Evolutionary conservation across 1,140 invertebrate genomes (phyloP).

Genomic region (Halotydeus destructor): DNA sequence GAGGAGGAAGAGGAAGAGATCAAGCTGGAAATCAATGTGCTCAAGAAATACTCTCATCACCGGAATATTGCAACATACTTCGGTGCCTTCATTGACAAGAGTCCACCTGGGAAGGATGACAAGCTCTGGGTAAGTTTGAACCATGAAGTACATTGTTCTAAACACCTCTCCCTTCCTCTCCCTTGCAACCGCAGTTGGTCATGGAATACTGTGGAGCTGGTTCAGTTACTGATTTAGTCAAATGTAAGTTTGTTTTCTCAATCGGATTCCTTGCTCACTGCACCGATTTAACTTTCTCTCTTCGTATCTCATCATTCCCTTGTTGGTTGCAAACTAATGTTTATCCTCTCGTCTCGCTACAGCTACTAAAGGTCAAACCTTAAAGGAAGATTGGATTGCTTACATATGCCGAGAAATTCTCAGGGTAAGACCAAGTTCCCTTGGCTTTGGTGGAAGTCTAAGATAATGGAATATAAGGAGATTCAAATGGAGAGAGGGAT

Average conservation of each 20-base stretch:
- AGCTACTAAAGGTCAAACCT: conserved; percentile 81
- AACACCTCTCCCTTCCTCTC: conserved; percentile 8
- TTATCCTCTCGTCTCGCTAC: conserved; percentile 16
- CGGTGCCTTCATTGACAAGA: conserved; percentile 98
- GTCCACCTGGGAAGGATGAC: conserved; percentile 94
- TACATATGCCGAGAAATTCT: conserved; percentile 96
- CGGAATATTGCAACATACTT: conserved; percentile 99
- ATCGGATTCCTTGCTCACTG: neutral
- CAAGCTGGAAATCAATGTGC: conserved; percentile 96
- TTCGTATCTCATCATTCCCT: neutral
- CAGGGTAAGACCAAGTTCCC: too few species aligned
- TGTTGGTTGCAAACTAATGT: neutral
- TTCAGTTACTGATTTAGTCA: conserved; percentile 95
- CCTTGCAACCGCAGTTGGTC: conserved; percentile 41
- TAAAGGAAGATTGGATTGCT: conserved; percentile 99
- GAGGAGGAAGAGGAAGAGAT: conserved; percentile 99
- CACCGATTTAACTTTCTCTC: too few species aligned
- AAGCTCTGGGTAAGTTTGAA: conserved; percentile 57
- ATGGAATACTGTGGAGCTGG: conserved; percentile 99
- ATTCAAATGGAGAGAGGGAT: too few species aligned
- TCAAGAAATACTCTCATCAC: conserved; percentile 97
- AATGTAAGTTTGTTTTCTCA: conserved; percentile 35
- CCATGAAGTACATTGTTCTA: neutral
- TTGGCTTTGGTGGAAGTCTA: too few species aligned
- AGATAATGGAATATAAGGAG: too few species aligned